Base-by-base conservation (phyloP, 2,888 invertebrate genomes). In the Muschampia plurimacula region DNA sequence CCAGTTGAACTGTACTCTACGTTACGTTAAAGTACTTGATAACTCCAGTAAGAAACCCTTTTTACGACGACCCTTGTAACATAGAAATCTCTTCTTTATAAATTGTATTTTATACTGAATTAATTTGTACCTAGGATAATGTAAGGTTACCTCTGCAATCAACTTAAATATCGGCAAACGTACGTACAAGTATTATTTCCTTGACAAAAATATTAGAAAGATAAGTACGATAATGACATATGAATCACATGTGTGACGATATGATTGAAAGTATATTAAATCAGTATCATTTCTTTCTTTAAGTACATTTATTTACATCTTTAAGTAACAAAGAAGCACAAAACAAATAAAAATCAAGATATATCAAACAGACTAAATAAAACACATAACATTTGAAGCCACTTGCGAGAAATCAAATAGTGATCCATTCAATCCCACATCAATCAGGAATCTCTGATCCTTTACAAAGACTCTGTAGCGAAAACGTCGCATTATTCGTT, bases 361-460 rank as follows among this genome's bases (percentile, higher is more conserved):
- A 22, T 15, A 52, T 52, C 8, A 22, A 52, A 15, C 15, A 22
- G 60, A 60, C 36, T 64, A 64, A 64, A 65, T 49, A 65, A 65
- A 65, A 65, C 49, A 65, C 13, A 65, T 12, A 59, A 2, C 32
- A 60, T 36, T 44, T 46, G 32, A 52, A 52, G 32, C 36, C 32
- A 39, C 52, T 66, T 46, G 28, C 10, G 15, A 15, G 32, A 66
- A 69, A 63, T 63, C 63, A 69, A 69, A 63, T 12, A 41, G 55
- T 49, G 63, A 69, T 69, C 55, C 63, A 63, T 69, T 52, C 13
- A 41, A 55, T 63, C 41, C 69, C 55, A 49, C 63, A 63, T 69
- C 69, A 69, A 63, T 69, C 69, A 41, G 63, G 49, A 55, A 55
- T 28, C 62, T 28, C 62, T 55, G 69, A 69, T 69, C 69, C 63